Evolutionary conservation across 2,797 vertebrate species (phyloP).

Genomic region (Sciurus carolinensis): DNA sequence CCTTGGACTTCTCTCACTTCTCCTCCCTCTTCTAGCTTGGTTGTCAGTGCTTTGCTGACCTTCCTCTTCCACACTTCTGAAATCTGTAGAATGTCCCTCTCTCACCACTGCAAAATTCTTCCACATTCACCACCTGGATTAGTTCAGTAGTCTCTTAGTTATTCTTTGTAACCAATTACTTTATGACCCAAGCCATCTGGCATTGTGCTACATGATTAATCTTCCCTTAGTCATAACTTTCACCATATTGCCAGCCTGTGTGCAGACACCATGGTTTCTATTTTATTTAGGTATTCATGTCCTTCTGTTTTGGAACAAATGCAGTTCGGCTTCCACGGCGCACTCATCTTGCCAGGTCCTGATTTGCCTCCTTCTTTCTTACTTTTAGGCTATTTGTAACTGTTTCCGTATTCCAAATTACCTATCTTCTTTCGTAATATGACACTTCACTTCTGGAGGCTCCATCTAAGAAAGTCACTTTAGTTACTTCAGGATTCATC

Average conservation of each 20-base stretch:
- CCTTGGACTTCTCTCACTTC: neutral
- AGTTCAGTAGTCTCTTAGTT: neutral
- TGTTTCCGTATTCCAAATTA: constrained; percentile 5
- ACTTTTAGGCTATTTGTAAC: neutral
- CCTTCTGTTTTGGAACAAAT: neutral
- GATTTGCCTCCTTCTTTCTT: constrained; percentile 21
- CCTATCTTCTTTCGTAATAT: neutral
- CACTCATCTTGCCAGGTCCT: neutral
- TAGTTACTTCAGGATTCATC: neutral
- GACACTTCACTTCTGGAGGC: neutral
- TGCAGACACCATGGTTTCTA: neutral
- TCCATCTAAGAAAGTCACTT: neutral
- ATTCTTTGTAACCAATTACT: neutral
- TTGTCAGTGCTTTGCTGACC: neutral
- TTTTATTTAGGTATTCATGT: neutral
- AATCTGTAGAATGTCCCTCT: neutral
- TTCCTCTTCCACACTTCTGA: neutral
- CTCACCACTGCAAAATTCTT: neutral
- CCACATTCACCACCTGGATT: neutral
- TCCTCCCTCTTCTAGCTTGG: neutral
- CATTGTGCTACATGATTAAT: neutral
- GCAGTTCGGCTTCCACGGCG: neutral
- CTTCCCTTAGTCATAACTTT: neutral
- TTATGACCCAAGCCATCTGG: neutral
- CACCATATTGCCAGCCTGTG: neutral